Conservation (phyloP, 2,113 vertebrate genomes). For the Hydrolagus affinis region DNA sequence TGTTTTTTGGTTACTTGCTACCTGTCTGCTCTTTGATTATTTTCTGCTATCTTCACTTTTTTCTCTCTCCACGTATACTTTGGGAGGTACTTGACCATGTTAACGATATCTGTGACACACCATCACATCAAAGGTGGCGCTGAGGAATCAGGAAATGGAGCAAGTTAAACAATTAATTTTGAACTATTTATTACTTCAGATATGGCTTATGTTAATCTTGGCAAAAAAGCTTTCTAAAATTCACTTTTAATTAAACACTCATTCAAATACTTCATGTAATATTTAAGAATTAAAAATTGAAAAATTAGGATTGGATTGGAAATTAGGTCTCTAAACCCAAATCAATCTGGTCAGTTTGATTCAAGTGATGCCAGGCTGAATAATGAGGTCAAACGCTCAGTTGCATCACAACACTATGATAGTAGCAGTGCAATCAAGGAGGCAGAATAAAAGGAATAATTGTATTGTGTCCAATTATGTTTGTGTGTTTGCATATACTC, state of each 20-base stretch:
- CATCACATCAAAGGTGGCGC: not conserved
- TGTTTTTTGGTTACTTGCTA: not conserved
- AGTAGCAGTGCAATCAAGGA: not conserved
- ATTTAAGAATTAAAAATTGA: constrained; percentile 19
- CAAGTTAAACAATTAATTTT: constrained; percentile 6
- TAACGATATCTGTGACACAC: not conserved
- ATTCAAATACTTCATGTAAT: not conserved
- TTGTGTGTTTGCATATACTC: not conserved
- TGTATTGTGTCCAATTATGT: not conserved
- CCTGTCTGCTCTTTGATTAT: not conserved
- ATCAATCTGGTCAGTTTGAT: constrained; percentile 9
- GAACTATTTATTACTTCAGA: not conserved
- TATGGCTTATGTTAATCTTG: not conserved
- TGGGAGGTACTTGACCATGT: not conserved
- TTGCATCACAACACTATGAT: constrained; percentile 3
- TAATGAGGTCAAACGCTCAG: constrained; percentile 10
- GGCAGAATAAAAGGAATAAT: not conserved
- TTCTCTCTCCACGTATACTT: too few species aligned
- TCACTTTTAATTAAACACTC: constrained; percentile 1
- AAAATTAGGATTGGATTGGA: not conserved
- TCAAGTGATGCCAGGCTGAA: constrained; percentile 20
- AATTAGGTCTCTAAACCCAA: not conserved
- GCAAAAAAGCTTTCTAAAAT: not conserved
- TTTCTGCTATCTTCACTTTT: not conserved
- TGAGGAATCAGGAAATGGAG: not conserved